phyloP scores from a whole-genome alignment of 2,113 vertebrate species.

The Xiphophorus couchianus region DNA sequence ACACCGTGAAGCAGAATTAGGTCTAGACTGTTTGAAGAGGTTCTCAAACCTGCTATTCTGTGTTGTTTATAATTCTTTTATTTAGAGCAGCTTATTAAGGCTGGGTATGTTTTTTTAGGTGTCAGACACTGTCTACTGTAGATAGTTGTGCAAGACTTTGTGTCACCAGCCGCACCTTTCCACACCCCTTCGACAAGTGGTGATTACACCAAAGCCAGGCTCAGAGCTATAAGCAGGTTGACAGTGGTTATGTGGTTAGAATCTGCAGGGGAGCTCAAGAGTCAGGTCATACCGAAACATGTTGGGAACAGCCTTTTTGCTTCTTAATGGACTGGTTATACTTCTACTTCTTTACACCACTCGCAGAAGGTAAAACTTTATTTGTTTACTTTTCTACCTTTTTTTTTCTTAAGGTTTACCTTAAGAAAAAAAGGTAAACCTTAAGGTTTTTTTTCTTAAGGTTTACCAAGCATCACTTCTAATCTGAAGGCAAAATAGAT shows the following conservation, averaged over 20 bases:
- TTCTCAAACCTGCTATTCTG: background rate
- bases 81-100: background rate
- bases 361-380: slow-evolving; percentile 72
- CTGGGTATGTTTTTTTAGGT: background rate
- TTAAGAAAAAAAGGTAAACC: no score
- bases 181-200: slow-evolving; percentile 41
- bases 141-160: slow-evolving; percentile 45
- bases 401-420: background rate
- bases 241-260: slow-evolving; percentile 12
- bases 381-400: background rate
- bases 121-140: background rate
- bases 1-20: background rate
- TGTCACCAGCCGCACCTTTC: slow-evolving; percentile 63
- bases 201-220: slow-evolving; percentile 5
- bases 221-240: slow-evolving; percentile 29
- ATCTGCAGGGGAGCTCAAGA: slow-evolving; percentile 5
- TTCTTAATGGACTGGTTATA: slow-evolving; percentile 57
- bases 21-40: background rate
- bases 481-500: background rate
- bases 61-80: background rate
- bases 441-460: background rate
- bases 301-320: slow-evolving; percentile 60
- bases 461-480: background rate
- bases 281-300: slow-evolving; percentile 45
- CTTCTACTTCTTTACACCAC: slow-evolving; percentile 46